A percentile compares a stretch with the other conserved stretches of the same genome.
These are phyloP conservation scores for Allophyes oxyacanthae DNA, from an alignment of 2,888 invertebrate genomes.

Conservation along the genomic window DNA sequence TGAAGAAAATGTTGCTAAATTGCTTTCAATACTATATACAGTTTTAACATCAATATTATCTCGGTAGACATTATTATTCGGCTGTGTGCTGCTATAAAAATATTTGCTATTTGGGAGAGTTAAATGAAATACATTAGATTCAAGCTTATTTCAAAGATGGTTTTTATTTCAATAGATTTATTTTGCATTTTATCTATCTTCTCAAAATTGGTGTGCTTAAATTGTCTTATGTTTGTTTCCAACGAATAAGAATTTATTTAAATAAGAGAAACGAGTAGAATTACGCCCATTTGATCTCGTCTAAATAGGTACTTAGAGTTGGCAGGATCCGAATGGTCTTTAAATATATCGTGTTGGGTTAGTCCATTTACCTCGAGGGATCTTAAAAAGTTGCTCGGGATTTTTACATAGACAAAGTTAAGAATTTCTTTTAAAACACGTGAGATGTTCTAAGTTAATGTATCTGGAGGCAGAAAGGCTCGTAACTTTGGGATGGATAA, in stretches of 20 bases:
- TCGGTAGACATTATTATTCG: slow-evolving; percentile 10
- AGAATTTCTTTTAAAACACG: slow-evolving; percentile 46
- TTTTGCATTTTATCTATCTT: slow-evolving; percentile 31
- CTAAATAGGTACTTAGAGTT: slow-evolving; percentile 52
- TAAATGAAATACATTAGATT: slow-evolving; percentile 23
- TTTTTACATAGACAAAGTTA: slow-evolving; percentile 46
- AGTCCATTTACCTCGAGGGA: slow-evolving; percentile 35
- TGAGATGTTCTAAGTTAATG: slow-evolving; percentile 39
- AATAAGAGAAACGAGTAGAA: slow-evolving; percentile 42
- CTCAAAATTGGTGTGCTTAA: slow-evolving; percentile 19
- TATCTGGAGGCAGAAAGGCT: slow-evolving; percentile 16
- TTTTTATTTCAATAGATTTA: slow-evolving; percentile 28
- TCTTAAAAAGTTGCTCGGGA: slow-evolving; percentile 41
- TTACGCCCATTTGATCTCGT: slow-evolving; percentile 39
- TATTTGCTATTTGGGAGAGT: slow-evolving; percentile 17
- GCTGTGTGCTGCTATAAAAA: background rate
- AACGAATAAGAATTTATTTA: slow-evolving; percentile 44
- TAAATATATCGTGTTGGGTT: slow-evolving; percentile 44
- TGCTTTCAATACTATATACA: slow-evolving; percentile 13
- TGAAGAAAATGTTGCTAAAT: slow-evolving; percentile 5
- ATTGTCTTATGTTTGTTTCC: slow-evolving; percentile 37
- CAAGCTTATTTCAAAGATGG: slow-evolving; percentile 12
- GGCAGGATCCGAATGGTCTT: slow-evolving; percentile 34
- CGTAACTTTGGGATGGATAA: slow-evolving; percentile 28
- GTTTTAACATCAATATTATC: slow-evolving; percentile 1